A percentile compares a stretch with the other conserved stretches of the same genome.
Conservation (phyloP, 2,888 invertebrate species). For the Anthoptus insignis region DNA sequence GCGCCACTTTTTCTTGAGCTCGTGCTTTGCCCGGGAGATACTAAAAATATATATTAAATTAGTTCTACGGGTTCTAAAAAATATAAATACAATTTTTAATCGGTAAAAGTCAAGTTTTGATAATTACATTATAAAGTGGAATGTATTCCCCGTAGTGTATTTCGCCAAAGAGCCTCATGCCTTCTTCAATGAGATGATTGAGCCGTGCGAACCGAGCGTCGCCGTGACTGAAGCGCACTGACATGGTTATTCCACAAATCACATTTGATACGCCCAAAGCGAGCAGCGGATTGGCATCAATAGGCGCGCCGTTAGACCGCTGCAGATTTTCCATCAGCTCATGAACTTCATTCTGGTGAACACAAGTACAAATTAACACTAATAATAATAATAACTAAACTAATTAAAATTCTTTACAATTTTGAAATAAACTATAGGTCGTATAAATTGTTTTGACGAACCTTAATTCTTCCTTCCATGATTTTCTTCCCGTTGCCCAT, state of each 20-base stretch:
- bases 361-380: slow-evolving; percentile 48
- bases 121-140: slow-evolving; percentile 89
- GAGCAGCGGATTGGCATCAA: slow-evolving; percentile 91
- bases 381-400: no score
- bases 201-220: slow-evolving; percentile 93
- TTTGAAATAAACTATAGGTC: background rate
- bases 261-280: slow-evolving; percentile 96
- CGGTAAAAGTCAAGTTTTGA: background rate
- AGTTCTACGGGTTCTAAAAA: no score
- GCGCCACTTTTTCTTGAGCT: slow-evolving; percentile 87
- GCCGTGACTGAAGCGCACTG: slow-evolving; percentile 93
- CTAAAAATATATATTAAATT: slow-evolving; percentile 59
- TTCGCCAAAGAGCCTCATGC: slow-evolving; percentile 95
- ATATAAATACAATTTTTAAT: no score
- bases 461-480: slow-evolving; percentile 95
- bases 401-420: background rate
- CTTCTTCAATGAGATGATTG: slow-evolving; percentile 96
- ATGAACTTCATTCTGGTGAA: slow-evolving; percentile 90
- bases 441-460: slow-evolving; percentile 63
- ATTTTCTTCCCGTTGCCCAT: slow-evolving; percentile 93
- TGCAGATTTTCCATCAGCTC: slow-evolving; percentile 90
- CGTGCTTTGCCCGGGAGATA: slow-evolving; percentile 88
- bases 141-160: slow-evolving; percentile 95
- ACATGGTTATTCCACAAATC: slow-evolving; percentile 97
- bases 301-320: slow-evolving; percentile 88